Base-by-base conservation (phyloP, 2,797 vertebrate genomes). In the Sylvia borin region DNA sequence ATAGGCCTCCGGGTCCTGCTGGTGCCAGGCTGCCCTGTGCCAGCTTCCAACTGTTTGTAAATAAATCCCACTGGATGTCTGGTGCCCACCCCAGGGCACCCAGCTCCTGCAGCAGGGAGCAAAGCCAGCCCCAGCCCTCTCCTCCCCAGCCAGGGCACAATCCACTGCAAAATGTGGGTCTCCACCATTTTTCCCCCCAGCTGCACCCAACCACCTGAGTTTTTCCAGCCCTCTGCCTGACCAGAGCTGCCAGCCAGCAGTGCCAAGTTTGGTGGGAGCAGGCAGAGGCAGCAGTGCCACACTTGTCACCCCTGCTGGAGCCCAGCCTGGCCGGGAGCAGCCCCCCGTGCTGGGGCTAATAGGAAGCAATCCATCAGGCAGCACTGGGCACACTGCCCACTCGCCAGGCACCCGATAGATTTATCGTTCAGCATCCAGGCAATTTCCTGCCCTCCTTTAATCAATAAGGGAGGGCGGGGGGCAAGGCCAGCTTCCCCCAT, bases 351-450 rank as follows among this genome's bases (percentile, higher is more conserved):
- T 4, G 6, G 67, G 92, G 94, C 88, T 97, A 96, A 97, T 91
- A 95, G 90, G 97, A 97, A 97, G 84, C 50, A 5, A 97, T 97
- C 68, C 89, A 97, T 97, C 96, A 97, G 90, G 73, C 84, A 93
- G 92, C 3, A 3, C 57, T 9, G 16, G 96, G 95, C 92, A 16
- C 6, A 3, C 79, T 94, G 93, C 95, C 94, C 34, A 10, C 83
- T 36, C 17, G 11, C 83, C 94, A 96, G 89, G 79, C 76, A 57
- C 80, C 75, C 16, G 3, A 36, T 51, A 73, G 92, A 97, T 97
- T 97, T 96, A 97, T 97, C 5, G 3, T 53, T 62, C 82, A 85
- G 91, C 55, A 32, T 90, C 85, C 85, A 95, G 68, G 89, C 93
- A 95, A 96, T 96, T 96, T 96, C 96, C 95, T 94, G 85, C 89